Evolutionary conservation across 1,140 invertebrate species (phyloP).

Genomic region (Bombus confusus): DNA sequence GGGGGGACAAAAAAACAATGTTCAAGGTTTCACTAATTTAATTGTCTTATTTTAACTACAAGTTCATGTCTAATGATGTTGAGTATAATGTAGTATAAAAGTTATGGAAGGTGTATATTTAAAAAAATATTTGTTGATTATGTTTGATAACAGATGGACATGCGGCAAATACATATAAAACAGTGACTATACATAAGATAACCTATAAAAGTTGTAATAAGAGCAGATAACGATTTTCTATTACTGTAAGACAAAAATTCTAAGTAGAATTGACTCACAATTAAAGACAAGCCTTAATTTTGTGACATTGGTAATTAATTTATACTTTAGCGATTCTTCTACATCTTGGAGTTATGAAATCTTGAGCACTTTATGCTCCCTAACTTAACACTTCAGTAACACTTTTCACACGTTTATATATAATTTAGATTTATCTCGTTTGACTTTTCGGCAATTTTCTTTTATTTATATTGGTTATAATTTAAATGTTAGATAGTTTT

Average conservation of each 20-base stretch:
- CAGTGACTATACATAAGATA: conserved; percentile 15
- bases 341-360: conserved; percentile 42
- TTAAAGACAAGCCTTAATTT: conserved; percentile 28
- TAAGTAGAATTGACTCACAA: conserved; percentile 40
- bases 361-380: not conserved
- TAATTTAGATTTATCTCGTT: not conserved
- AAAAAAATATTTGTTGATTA: conserved; percentile 5
- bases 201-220: conserved; percentile 44
- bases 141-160: conserved; percentile 51
- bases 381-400: not conserved
- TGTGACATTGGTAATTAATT: conserved; percentile 10
- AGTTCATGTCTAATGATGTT: not conserved
- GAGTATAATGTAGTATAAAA: not conserved
- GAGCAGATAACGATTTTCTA: not conserved
- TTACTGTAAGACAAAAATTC: not conserved
- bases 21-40: conserved; percentile 50
- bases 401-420: not conserved
- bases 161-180: conserved; percentile 19
- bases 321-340: conserved; percentile 6
- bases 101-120: not conserved
- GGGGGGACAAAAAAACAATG: conserved; percentile 37
- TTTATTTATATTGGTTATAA: not conserved
- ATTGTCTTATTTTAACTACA: conserved; percentile 29
- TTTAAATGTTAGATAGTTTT: conserved; percentile 6
- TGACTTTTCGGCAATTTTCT: not conserved